Evolutionary conservation across 64 coral and sea anemone species (phyloP), one percentile per base, ranked within the genome.

Genomic region (Actinia equina): DNA sequence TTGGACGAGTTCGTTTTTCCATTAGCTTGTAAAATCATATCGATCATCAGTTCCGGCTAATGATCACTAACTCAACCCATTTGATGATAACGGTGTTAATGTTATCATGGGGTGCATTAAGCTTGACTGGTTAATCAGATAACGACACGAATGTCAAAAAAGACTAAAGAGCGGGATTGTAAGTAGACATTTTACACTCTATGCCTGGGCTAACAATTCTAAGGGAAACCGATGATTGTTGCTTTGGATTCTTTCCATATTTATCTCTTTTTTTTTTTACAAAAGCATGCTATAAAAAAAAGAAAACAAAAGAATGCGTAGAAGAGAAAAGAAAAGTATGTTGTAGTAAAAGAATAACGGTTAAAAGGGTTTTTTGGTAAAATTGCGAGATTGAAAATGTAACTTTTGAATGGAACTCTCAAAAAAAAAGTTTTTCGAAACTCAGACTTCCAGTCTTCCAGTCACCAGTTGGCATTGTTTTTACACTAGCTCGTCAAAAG

Each of bases 1-100:
- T 82, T 18, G 44, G 80, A 82, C 17, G 15, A 52, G 80, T 57
- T 52, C 80, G 69, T 74, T 74, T 74, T 57, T 82, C 80, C 80
- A 82, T 82, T 82, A 82, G 80, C 80, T 82, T 51, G 80, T 82
- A 82, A 82, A 82, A 54, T 52, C 37, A 82, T 57, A 49, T 52
- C 80, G 26, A 41, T 74, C 23, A 41, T 11, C n/a, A 74, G 69
- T 30, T 74, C 69, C 69, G 69, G 69, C 69, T 74, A 74, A 74
- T 74, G 69, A 74, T 74, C 41, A 74, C 69, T 74, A 42, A 74
- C 69, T 74, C 69, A 74, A 74, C 69, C 69, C 69, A 74, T 74
- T 74, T 74, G 9, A 30, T 74, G 69, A 74, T 74, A 74, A 74
- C 69, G 69, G 69, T 74, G 69, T 74, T 30, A 74, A 41, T 74